Evolutionary conservation across 2,797 vertebrate species (phyloP).

Genomic region (Propithecus perrieri): DNA sequence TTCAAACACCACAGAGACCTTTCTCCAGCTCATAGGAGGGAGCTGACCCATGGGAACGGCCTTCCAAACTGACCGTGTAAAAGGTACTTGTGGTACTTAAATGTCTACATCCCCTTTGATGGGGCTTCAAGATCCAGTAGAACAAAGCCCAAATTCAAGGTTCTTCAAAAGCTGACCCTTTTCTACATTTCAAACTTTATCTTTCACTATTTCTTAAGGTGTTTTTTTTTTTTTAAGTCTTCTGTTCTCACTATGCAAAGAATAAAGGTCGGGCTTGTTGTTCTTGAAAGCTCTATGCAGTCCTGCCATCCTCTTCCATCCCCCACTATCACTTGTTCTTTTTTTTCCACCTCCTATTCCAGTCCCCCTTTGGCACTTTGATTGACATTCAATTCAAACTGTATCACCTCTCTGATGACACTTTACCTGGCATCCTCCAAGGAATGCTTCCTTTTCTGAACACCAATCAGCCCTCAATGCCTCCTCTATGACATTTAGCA

Average conservation of each 20-base stretch:
- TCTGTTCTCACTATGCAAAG: neutral
- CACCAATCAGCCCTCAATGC: neutral
- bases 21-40: neutral
- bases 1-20: neutral
- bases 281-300: neutral
- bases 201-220: neutral
- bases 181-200: neutral
- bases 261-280: neutral
- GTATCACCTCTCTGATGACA: neutral
- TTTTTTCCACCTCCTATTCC: neutral
- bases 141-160: neutral
- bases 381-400: neutral
- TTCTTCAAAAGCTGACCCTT: neutral
- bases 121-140: neutral
- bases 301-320: neutral
- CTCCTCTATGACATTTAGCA: neutral
- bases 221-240: neutral
- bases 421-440: neutral
- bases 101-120: neutral
- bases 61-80: neutral
- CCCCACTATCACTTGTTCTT: neutral
- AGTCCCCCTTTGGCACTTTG: neutral
- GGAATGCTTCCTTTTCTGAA: neutral
- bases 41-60: rapidly evolving
- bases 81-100: neutral